Evolutionary conservation across 2,888 invertebrate genomes (phyloP).

Genomic region (Trachelus tabidus): DNA sequence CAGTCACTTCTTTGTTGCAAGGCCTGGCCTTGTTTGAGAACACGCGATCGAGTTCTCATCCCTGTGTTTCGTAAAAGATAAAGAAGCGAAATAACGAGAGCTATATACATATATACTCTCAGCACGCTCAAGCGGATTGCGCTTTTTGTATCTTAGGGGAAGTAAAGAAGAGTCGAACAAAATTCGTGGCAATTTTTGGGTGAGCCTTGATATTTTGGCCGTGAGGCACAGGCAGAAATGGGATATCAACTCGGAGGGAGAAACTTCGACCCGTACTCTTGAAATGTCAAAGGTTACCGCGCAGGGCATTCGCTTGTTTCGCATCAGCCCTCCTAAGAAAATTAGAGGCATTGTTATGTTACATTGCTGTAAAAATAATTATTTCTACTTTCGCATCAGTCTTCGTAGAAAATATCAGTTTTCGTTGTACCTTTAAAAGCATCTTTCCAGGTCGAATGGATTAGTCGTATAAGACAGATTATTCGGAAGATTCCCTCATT

Average conservation of each 20-base stretch:
- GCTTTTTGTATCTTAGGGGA: neutral
- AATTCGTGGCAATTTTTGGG: neutral
- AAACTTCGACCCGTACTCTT: slow-evolving; percentile 51
- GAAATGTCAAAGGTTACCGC: slow-evolving; percentile 60
- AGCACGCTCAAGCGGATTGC: neutral
- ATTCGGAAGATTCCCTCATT: too few relatives aligned
- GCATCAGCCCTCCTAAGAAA: slow-evolving; percentile 7
- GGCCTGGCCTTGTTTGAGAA: neutral
- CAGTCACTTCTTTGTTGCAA: neutral
- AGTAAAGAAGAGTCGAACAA: neutral
- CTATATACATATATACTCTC: neutral
- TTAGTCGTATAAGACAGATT: too few relatives aligned
- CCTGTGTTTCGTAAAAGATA: neutral
- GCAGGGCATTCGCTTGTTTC: slow-evolving; percentile 47
- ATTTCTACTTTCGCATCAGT: neutral
- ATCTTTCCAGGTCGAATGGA: too few relatives aligned
- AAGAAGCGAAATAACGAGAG: neutral
- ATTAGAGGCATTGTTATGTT: slow-evolving; percentile 30
- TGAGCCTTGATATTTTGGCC: neutral
- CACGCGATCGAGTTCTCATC: neutral
- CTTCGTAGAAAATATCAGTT: neutral
- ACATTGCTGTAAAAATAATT: slow-evolving; percentile 6
- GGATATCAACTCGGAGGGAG: slow-evolving; percentile 11
- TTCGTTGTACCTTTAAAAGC: neutral
- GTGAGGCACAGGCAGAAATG: slow-evolving; percentile 1